Percentiles rank a stretch among this genome's conserved stretches.
Conservation (phyloP, 1,140 invertebrate species). For the Tyrophagus putrescentiae region DNA sequence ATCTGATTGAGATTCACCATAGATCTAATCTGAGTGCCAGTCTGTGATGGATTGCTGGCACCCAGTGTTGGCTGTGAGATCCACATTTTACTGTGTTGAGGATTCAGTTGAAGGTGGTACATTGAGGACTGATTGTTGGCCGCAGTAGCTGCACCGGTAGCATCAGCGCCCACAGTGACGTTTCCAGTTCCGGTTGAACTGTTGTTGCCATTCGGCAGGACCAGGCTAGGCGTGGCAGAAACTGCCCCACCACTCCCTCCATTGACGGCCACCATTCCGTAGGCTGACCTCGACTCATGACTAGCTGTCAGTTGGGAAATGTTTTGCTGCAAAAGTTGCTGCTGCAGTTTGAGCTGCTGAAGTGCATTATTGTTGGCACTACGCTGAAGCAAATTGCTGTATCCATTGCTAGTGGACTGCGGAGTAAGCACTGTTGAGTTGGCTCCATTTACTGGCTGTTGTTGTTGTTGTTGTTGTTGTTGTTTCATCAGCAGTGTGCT, state of each 20-base stretch:
- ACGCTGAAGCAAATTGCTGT: too few species aligned
- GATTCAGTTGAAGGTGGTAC: constrained; percentile 13
- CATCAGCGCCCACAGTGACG: neutral
- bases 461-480: neutral
- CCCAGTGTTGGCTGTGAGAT: constrained; percentile 10
- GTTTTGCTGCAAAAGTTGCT: too few species aligned
- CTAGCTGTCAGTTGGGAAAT: neutral
- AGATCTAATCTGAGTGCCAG: constrained; percentile 1
- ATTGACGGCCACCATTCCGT: too few species aligned
- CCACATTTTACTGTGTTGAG: constrained; percentile 17
- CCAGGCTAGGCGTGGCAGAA: too few species aligned
- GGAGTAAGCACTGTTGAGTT: neutral
- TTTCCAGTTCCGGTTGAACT: neutral
- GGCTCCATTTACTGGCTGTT: neutral
- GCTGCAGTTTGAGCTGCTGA: too few species aligned
- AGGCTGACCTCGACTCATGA: too few species aligned
- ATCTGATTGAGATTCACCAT: constrained; percentile 17
- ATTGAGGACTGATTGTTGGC: neutral
- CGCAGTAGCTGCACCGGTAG: neutral
- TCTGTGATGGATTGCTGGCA: neutral
- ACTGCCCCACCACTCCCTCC: too few species aligned
- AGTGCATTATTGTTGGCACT: too few species aligned
- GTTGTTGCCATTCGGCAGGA: too few species aligned
- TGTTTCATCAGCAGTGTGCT: neutral
- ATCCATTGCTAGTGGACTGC: neutral